These are phyloP conservation scores for Lemur catta DNA, from an alignment of 2,797 vertebrate genomes.

Conservation along the genomic window DNA sequence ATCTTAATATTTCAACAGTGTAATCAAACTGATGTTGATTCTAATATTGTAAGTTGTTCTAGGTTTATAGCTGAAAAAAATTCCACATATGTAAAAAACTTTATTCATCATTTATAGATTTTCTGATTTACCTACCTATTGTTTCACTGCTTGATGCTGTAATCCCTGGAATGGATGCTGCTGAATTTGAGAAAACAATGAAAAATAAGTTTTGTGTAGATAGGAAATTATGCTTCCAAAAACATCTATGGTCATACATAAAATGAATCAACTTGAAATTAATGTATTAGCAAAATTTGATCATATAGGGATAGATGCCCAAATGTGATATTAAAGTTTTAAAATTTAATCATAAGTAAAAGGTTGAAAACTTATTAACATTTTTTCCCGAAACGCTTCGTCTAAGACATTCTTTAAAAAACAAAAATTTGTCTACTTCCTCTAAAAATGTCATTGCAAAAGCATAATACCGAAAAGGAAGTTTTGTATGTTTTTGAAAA, in stretches of 20 bases:
- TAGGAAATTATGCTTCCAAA: background rate
- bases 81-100: background rate
- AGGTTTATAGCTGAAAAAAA: background rate
- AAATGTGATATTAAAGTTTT: background rate
- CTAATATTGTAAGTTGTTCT: background rate
- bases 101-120: background rate
- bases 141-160: conserved; percentile 4
- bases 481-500: background rate
- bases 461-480: background rate
- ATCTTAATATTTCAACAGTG: background rate
- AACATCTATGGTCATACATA: background rate
- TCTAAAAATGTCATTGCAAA: background rate
- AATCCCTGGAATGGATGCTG: background rate
- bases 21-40: background rate
- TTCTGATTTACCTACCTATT: conserved; percentile 24
- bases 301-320: background rate
- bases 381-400: background rate
- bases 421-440: background rate
- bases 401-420: background rate
- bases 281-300: background rate
- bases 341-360: background rate
- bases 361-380: background rate
- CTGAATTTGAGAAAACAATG: conserved; percentile 39
- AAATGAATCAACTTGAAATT: background rate
- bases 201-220: background rate